Conservation (phyloP, 2,113 vertebrate species). For the Laticauda laticaudata region DNA sequence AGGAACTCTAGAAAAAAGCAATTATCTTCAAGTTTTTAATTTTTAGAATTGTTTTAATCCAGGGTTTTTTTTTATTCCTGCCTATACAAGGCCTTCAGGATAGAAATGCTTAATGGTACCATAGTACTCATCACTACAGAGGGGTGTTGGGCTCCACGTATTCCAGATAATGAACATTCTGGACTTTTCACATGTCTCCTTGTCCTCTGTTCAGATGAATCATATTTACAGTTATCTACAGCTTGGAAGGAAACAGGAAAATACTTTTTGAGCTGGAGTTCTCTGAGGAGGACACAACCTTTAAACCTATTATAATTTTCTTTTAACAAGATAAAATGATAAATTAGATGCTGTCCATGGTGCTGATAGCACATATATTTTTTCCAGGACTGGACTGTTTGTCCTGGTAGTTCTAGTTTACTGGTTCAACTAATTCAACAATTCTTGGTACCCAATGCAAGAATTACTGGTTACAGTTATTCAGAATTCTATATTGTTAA, state of each 20-base stretch:
- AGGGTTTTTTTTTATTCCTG: neutral
- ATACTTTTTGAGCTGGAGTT: neutral
- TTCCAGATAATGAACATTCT: neutral
- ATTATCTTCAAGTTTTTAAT: conserved; percentile 35
- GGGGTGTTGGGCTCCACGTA: neutral
- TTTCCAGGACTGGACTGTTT: neutral
- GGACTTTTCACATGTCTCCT: neutral
- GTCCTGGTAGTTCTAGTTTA: neutral
- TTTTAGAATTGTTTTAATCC: conserved; percentile 49
- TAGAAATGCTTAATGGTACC: conserved; percentile 47
- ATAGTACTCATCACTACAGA: neutral
- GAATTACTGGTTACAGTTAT: neutral
- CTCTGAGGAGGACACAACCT: neutral
- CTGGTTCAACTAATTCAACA: neutral
- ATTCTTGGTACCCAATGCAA: neutral
- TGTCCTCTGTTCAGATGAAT: neutral
- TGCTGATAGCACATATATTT: neutral
- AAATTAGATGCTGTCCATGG: neutral
- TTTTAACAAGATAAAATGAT: neutral
- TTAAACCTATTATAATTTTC: neutral
- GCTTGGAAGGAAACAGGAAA: too few species aligned
- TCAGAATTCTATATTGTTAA: neutral
- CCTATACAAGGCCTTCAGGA: conserved; percentile 28
- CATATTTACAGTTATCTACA: neutral
- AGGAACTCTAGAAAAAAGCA: conserved; percentile 40